Evolutionary conservation across 2,888 invertebrate genomes (phyloP).

Genomic region (Heliconius ismenius): DNA sequence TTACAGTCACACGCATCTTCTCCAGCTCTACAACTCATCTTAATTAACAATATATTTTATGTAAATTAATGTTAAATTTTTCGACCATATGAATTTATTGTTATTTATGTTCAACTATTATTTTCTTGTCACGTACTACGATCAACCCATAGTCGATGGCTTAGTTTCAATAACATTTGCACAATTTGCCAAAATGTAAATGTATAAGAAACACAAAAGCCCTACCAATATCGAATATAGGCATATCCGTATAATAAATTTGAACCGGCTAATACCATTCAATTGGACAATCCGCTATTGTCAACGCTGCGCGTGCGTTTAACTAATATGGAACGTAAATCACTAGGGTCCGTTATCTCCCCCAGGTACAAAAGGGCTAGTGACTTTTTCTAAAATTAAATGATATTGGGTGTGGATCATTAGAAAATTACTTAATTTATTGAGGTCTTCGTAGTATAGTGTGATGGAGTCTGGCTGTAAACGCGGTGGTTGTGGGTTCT

Average conservation of each 20-base stretch:
- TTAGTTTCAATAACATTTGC: not conserved
- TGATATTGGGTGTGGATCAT: not conserved
- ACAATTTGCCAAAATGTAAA: conserved; percentile 1
- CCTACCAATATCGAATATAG: not conserved
- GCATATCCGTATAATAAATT: conserved; percentile 27
- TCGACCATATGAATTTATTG: not conserved
- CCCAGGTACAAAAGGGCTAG: conserved; percentile 59
- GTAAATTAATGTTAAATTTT: too few relatives aligned
- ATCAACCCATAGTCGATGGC: not conserved
- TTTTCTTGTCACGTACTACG: not conserved
- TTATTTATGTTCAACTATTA: not conserved
- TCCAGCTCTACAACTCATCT: too few relatives aligned
- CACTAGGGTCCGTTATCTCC: conserved; percentile 55
- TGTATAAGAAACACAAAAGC: conserved; percentile 7
- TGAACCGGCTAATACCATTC: conserved; percentile 24
- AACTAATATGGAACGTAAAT: conserved; percentile 61
- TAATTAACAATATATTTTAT: too few relatives aligned
- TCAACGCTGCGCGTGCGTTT: conserved; percentile 48
- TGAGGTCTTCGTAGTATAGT: not conserved
- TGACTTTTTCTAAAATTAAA: conserved; percentile 48
- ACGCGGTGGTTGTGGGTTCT: too few relatives aligned
- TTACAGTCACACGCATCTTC: too few relatives aligned
- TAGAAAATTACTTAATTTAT: not conserved
- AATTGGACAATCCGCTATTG: conserved; percentile 28
- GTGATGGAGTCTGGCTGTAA: not conserved